Evolutionary conservation across 2,888 invertebrate genomes (phyloP).

Genomic region (Ophion ventricosus): DNA sequence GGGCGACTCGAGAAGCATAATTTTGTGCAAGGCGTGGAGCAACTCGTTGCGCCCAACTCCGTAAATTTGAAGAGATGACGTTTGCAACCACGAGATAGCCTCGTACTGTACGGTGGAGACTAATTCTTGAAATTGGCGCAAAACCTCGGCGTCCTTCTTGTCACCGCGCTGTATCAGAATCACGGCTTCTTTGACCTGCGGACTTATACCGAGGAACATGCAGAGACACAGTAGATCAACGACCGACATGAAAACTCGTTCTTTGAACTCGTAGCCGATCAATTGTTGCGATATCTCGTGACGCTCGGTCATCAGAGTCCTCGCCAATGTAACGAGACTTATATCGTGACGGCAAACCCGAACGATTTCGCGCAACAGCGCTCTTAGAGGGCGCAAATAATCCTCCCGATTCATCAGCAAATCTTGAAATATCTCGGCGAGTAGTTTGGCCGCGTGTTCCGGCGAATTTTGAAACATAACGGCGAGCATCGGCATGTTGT

Average conservation of each 20-base stretch:
- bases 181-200: constrained; percentile 89
- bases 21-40: constrained; percentile 91
- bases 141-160: constrained; percentile 82
- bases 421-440: constrained; percentile 95
- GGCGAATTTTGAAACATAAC: constrained; percentile 94
- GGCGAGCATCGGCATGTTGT: constrained; percentile 96
- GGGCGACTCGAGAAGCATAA: constrained; percentile 90
- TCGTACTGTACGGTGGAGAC: constrained; percentile 90
- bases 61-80: constrained; percentile 90
- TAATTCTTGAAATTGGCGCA: constrained; percentile 84
- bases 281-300: constrained; percentile 87
- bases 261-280: constrained; percentile 88
- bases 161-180: constrained; percentile 84
- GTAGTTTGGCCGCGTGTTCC: constrained; percentile 91
- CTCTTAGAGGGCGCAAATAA: constrained; percentile 93
- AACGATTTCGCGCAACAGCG: constrained; percentile 94
- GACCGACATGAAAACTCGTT: constrained; percentile 92
- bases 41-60: constrained; percentile 89
- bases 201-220: constrained; percentile 91
- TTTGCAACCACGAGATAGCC: constrained; percentile 94
- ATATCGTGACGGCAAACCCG: constrained; percentile 92
- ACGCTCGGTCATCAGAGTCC: constrained; percentile 89
- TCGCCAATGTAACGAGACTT: constrained; percentile 91
- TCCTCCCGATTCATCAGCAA: constrained; percentile 94
- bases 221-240: constrained; percentile 94